Percentiles rank a stretch among this genome's conserved stretches.
Evolutionary conservation across 2,113 vertebrate genomes (phyloP).

Genomic region (Corythaixoides concolor): DNA sequence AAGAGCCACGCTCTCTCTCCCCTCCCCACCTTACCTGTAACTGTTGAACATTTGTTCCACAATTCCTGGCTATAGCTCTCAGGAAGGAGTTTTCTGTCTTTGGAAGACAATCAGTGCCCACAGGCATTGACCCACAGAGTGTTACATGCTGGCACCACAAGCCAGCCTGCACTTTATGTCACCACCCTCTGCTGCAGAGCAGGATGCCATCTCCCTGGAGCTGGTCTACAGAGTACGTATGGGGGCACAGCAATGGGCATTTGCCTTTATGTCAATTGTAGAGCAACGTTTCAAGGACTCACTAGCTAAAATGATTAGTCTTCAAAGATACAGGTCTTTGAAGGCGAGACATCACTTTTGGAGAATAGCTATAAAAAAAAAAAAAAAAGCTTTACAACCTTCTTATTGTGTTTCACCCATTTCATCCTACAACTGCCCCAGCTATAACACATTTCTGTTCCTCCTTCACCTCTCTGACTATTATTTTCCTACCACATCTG

Average conservation of each 20-base stretch:
- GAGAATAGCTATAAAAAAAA: neutral
- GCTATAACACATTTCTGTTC: neutral
- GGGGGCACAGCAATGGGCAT: neutral
- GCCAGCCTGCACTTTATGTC: neutral
- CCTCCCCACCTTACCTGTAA: neutral
- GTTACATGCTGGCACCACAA: neutral
- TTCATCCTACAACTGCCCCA: neutral
- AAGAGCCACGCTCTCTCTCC: neutral
- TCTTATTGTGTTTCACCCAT: neutral
- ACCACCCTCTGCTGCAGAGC: neutral
- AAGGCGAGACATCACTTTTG: neutral
- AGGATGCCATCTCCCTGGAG: neutral
- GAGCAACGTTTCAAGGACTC: neutral
- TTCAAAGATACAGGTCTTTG: neutral
- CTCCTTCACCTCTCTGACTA: neutral
- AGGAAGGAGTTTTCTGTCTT: neutral
- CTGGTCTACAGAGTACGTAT: fast-evolving
- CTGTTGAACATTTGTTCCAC: neutral
- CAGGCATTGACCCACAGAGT: neutral
- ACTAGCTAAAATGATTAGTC: neutral
- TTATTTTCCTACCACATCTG: neutral
- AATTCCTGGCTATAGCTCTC: neutral
- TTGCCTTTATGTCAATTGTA: neutral
- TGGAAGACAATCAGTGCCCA: neutral
- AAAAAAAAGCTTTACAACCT: neutral